Evolutionary conservation across 1,140 invertebrate species (phyloP).

Genomic region (Halotydeus destructor): DNA sequence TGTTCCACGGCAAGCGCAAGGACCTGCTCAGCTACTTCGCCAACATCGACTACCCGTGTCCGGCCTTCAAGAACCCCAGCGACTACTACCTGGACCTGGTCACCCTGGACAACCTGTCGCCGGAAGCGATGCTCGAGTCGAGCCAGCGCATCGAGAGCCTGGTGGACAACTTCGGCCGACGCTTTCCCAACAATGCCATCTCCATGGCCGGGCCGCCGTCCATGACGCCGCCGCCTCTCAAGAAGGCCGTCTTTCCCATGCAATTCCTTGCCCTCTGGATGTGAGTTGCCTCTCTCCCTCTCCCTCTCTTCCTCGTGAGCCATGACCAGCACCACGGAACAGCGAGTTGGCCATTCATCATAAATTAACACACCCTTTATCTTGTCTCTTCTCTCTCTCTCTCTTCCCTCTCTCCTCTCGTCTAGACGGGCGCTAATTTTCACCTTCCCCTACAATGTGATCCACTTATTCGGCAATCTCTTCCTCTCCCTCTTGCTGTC

Average conservation of each 20-base stretch:
- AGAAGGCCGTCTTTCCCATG: conserved; percentile 33
- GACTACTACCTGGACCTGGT: conserved; percentile 47
- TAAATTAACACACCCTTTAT: too few relatives aligned
- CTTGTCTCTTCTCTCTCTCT: too few relatives aligned
- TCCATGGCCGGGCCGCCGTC: conserved; percentile 53
- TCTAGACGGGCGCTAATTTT: conserved; percentile 47
- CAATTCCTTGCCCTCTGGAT: conserved; percentile 47
- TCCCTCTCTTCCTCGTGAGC: neutral
- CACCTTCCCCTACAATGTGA: conserved; percentile 62
- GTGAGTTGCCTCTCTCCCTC: too few relatives aligned
- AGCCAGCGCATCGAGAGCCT: conserved; percentile 73
- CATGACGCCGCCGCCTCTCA: conserved; percentile 40
- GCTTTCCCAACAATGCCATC: conserved; percentile 34
- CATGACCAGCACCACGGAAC: too few relatives aligned
- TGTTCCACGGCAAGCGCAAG: conserved; percentile 66
- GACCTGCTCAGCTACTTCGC: conserved; percentile 84
- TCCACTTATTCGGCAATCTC: conserved; percentile 49
- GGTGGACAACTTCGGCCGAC: conserved; percentile 49
- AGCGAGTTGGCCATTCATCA: too few relatives aligned
- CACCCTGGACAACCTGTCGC: conserved; percentile 70
- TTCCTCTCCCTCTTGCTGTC: conserved; percentile 55
- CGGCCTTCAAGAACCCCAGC: conserved; percentile 76
- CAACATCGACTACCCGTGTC: conserved; percentile 79
- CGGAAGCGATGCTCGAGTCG: conserved; percentile 79
- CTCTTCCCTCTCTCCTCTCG: too few relatives aligned